Evolutionary conservation across 2,113 vertebrate species (phyloP).

Genomic region (Equus quagga): DNA sequence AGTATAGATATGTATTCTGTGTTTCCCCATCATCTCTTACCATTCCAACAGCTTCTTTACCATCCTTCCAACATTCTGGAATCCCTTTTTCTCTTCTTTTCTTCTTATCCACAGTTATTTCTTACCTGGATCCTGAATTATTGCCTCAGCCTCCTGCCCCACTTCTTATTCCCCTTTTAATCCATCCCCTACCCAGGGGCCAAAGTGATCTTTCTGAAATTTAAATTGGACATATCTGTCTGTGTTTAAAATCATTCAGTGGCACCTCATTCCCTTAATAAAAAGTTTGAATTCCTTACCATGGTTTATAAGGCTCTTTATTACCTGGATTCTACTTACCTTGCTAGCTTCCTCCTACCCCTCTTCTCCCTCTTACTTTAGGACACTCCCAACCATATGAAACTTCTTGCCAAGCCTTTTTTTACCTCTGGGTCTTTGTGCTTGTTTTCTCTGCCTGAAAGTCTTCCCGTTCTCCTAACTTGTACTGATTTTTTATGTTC

Average conservation of each 20-base stretch:
- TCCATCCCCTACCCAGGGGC: neutral
- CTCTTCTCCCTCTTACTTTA: neutral
- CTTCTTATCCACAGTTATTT: neutral
- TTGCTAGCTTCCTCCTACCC: neutral
- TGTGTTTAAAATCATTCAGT: neutral
- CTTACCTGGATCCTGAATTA: neutral
- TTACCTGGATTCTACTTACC: neutral
- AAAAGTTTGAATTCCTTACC: neutral
- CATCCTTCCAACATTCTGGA: neutral
- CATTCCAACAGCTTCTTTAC: neutral
- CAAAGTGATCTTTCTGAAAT: slow-evolving; percentile 32
- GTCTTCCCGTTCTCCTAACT: neutral
- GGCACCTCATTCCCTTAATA: neutral
- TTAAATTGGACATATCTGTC: neutral
- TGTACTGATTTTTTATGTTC: neutral
- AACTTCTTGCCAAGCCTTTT: neutral
- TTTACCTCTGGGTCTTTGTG: neutral
- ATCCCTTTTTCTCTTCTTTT: neutral
- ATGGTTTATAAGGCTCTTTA: neutral
- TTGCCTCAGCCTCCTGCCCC: neutral
- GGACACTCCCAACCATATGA: neutral
- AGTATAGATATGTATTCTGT: neutral
- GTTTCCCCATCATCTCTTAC: neutral
- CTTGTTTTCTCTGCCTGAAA: neutral
- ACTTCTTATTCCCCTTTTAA: neutral